Conservation (phyloP, 2,888 invertebrate species). For the Scaptomyza flava region DNA sequence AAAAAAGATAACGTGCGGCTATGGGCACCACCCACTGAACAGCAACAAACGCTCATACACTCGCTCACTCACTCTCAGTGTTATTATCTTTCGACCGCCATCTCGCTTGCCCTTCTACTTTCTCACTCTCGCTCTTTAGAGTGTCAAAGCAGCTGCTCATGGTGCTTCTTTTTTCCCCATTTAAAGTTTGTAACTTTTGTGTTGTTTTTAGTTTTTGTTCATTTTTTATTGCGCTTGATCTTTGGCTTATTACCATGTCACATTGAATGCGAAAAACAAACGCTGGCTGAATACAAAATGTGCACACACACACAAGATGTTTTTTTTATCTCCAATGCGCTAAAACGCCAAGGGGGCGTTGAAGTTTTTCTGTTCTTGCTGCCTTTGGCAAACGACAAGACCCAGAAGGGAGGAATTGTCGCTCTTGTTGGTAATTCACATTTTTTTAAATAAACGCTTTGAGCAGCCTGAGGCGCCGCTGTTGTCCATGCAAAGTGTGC, state of each 20-base stretch:
- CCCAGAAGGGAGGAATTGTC: constrained; percentile 37
- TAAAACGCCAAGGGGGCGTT: constrained; percentile 74
- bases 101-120: background rate
- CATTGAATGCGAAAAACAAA: constrained; percentile 72
- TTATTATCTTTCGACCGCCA: background rate
- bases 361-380: constrained; percentile 43
- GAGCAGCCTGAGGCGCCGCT: constrained; percentile 31
- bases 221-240: constrained; percentile 79
- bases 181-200: constrained; percentile 29
- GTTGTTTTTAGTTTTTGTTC: constrained; percentile 41
- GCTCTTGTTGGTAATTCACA: constrained; percentile 30
- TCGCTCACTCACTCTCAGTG: constrained; percentile 37
- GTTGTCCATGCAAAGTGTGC: constrained; percentile 56
- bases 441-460: constrained; percentile 52
- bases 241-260: constrained; percentile 82
- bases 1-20: constrained; percentile 16
- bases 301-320: constrained; percentile 23
- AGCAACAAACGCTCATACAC: constrained; percentile 28
- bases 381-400: constrained; percentile 57
- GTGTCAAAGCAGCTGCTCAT: constrained; percentile 53
- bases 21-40: constrained; percentile 65
- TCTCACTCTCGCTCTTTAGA: constrained; percentile 39
- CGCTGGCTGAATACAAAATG: constrained; percentile 64
- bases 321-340: constrained; percentile 46
- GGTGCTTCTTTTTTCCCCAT: constrained; percentile 24